Conservation (phyloP, 2,113 vertebrate species). For the Brachypodius melanocephalos region DNA sequence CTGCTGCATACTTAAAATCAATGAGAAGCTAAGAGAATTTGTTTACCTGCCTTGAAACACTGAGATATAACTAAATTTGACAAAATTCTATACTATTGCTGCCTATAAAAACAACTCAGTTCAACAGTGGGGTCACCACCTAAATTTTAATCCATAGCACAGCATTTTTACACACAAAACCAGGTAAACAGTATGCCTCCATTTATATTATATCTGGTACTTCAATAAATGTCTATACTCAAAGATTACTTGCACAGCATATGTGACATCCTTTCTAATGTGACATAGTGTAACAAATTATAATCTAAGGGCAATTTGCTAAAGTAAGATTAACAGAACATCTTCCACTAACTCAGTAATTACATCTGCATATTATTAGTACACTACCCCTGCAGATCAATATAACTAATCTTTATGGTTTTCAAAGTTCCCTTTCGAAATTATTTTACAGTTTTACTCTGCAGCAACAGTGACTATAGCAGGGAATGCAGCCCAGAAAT, state of each 20-base stretch:
- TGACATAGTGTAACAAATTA: neutral
- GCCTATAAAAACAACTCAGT: neutral
- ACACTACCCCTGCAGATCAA: neutral
- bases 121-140: neutral
- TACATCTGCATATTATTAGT: neutral
- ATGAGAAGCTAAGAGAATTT: neutral
- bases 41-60: neutral
- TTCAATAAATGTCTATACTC: neutral
- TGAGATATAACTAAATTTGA: neutral
- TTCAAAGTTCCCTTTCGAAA: neutral
- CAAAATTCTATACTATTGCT: neutral
- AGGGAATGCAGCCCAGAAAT: slow-evolving; percentile 38
- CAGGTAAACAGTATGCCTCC: neutral
- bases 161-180: neutral
- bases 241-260: neutral
- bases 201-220: neutral
- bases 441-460: slow-evolving; percentile 57
- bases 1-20: neutral
- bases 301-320: slow-evolving; percentile 13
- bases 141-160: neutral
- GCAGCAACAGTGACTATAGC: slow-evolving; percentile 16
- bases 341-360: slow-evolving; percentile 26
- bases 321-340: slow-evolving; percentile 14
- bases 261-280: neutral
- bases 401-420: neutral